These are phyloP conservation scores for Phyto melanocephala DNA, from an alignment of 2,888 invertebrate species.

Conservation along the genomic window DNA sequence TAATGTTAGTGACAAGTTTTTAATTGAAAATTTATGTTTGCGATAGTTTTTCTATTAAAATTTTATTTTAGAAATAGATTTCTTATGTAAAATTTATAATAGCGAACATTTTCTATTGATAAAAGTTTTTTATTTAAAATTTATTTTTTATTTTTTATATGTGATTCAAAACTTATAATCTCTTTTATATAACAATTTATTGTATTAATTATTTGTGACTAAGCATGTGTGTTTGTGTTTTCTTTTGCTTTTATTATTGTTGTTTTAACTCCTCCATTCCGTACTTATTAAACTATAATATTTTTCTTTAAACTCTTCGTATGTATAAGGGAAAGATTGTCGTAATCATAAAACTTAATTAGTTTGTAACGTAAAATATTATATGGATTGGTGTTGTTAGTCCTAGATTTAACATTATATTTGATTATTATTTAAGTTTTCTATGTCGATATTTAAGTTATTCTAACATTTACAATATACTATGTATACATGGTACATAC, in stretches of 20 bases:
- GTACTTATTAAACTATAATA: neutral
- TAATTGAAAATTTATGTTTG: too few species aligned
- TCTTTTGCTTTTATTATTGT: neutral
- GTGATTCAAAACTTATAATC: neutral
- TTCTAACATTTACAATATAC: conserved; percentile 3
- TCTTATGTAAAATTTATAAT: neutral
- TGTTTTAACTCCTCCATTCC: neutral
- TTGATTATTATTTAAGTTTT: neutral
- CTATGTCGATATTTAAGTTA: conserved; percentile 11
- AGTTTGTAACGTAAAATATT: conserved; percentile 4
- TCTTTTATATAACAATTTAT: neutral
- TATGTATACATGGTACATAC: too few species aligned
- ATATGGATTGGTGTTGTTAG: conserved; percentile 33
- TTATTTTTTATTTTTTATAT: neutral
- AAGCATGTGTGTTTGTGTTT: neutral
- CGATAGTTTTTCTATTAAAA: too few species aligned
- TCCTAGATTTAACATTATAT: neutral
- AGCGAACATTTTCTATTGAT: too few species aligned
- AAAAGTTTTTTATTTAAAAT: too few species aligned
- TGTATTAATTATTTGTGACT: conserved; percentile 28
- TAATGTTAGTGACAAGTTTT: too few species aligned
- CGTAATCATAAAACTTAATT: neutral
- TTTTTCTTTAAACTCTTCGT: neutral
- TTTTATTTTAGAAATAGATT: too few species aligned
- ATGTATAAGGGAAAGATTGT: conserved; percentile 40